These are phyloP conservation scores for Heliconius ismenius DNA, from an alignment of 2,888 invertebrate genomes.

Conservation along the genomic window DNA sequence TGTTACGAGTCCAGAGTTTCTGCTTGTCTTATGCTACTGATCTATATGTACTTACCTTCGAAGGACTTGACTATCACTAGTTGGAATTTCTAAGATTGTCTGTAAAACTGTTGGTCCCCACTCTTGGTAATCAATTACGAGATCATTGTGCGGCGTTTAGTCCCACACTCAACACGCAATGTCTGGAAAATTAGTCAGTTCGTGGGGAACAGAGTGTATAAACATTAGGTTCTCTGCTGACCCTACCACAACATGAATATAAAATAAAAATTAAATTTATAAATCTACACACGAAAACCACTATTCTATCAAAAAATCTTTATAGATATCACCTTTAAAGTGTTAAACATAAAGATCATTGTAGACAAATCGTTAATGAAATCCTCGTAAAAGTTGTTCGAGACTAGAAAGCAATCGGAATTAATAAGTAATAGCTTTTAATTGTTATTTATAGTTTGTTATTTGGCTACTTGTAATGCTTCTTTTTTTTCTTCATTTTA, in stretches of 20 bases:
- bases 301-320: not conserved
- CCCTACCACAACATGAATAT: no score
- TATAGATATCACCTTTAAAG: not conserved
- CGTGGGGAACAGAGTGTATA: not conserved
- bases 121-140: no score
- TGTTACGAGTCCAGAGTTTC: not conserved
- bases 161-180: not conserved
- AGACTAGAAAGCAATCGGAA: slow-evolving; percentile 30
- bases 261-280: no score
- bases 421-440: slow-evolving; percentile 35
- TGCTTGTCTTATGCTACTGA: slow-evolving; percentile 16
- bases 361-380: not conserved
- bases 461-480: slow-evolving; percentile 26
- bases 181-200: not conserved
- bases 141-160: not conserved
- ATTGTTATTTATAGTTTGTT: slow-evolving; percentile 41
- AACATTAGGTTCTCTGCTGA: not conserved
- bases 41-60: slow-evolving; percentile 24
- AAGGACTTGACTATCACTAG: slow-evolving; percentile 25
- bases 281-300: no score
- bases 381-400: slow-evolving; percentile 22
- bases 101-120: no score
- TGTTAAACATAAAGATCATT: not conserved
- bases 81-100: not conserved
- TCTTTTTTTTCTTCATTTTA: not conserved